Evolutionary conservation across 2,888 invertebrate species (phyloP), one percentile per base, ranked within the genome.

Genomic region (Hyles lineata): DNA sequence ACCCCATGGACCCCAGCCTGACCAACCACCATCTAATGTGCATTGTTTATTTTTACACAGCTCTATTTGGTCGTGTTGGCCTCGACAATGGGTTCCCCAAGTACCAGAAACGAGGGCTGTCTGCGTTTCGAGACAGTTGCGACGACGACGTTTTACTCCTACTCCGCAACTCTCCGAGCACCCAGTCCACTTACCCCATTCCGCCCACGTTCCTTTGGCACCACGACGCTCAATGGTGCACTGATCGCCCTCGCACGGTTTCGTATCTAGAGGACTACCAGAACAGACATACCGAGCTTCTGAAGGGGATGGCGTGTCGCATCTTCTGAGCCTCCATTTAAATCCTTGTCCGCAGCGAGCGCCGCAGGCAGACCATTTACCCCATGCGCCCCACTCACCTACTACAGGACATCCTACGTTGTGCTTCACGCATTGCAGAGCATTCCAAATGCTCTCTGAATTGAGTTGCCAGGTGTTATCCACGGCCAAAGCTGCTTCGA

Each of bases 1-100:
- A 0, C 95, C 93, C 96, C 96, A 96, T 0, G 86, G 79, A 8
- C 94, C 88, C 96, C 96, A 96, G 0, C 91, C 89, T 0, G 96
- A 94, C 96, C 96, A 96, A 7, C 90, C 92, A 5, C 96, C 95
- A 74, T 95, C 87, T 61, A 95, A 86, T 76, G 85, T 72, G 80
- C 95, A 95, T 32, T 80, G 78, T 70, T 79, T 79, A 73, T 83
- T 89, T 74, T 86, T 83, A 76, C 95, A 95, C 23, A 88, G 79
- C 80, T 92, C 88, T 70, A 95, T 76, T 75, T 95, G 89, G 75
- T 92, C 91, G 75, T 90, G 87, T 73, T 91, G 91, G 17, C 95
- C 95, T 71, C 88, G 85, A 75, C 95, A 95, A 71, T 92, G 91
- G 5, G 92, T 94, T 71, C 90, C 92, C 91, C 93, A 92, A 35